Evolutionary conservation across 1,140 invertebrate species (phyloP).

Genomic region (Bombus affinis): DNA sequence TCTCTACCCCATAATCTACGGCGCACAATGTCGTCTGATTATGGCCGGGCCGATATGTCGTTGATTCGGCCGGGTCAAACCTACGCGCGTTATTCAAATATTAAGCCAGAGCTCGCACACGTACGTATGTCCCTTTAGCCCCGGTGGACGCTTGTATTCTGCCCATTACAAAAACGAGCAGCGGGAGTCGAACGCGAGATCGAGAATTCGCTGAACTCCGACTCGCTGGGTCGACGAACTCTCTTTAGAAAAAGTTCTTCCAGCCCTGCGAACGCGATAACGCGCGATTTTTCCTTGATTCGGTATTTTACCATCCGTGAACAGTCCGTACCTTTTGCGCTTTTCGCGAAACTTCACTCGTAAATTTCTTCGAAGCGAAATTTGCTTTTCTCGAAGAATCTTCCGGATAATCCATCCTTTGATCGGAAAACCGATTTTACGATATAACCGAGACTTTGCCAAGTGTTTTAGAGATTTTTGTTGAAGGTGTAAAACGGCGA

Average conservation of each 20-base stretch:
- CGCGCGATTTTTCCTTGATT: background rate
- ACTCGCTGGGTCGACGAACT: constrained; percentile 21
- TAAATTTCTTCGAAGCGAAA: no score
- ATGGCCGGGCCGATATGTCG: constrained; percentile 64
- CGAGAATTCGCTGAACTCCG: constrained; percentile 42
- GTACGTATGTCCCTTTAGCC: constrained; percentile 39
- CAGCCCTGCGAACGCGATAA: background rate
- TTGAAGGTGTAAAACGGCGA: no score
- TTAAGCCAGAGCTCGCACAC: constrained; percentile 58
- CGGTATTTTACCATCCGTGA: fast-evolving
- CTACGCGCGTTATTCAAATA: constrained; percentile 75
- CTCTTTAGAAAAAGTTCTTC: background rate
- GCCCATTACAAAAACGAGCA: constrained; percentile 6
- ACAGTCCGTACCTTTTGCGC: no score
- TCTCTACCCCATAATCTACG: constrained; percentile 70
- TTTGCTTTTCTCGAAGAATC: background rate
- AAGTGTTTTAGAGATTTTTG: background rate
- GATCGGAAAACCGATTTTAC: background rate
- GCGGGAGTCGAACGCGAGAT: constrained; percentile 35
- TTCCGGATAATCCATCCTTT: fast-evolving
- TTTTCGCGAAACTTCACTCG: no score
- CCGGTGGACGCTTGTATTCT: constrained; percentile 16
- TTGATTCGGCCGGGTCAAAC: constrained; percentile 67
- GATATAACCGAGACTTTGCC: no score
- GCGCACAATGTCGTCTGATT: constrained; percentile 74